These are phyloP conservation scores for Myiozetetes cayanensis DNA, from an alignment of 2,113 vertebrate genomes.

Conservation along the genomic window DNA sequence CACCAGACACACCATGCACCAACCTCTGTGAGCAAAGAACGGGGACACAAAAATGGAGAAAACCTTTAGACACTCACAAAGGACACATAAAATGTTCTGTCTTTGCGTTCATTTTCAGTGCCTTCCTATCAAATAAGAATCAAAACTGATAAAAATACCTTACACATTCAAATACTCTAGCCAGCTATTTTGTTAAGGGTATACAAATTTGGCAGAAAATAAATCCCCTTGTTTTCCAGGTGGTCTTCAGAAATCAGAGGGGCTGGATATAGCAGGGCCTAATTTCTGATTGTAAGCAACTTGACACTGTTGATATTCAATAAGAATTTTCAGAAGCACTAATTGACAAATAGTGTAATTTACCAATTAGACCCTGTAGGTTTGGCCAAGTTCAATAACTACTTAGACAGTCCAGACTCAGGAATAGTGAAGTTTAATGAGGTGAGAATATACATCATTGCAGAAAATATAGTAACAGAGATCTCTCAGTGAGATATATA, in stretches of 20 bases:
- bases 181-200: background rate
- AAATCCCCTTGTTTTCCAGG: background rate
- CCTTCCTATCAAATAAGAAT: background rate
- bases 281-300: background rate
- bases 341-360: background rate
- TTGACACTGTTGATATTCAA: background rate
- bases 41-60: background rate
- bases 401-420: background rate
- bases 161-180: background rate
- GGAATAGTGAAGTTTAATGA: background rate
- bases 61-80: background rate
- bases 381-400: background rate
- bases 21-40: background rate
- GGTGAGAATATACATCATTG: background rate
- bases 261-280: background rate
- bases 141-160: background rate
- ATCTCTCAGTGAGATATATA: background rate
- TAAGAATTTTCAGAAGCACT: background rate
- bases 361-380: rapidly evolving
- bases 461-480: background rate
- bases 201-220: background rate
- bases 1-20: background rate
- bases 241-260: background rate
- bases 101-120: background rate
- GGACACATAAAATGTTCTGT: background rate